phyloP scores from a whole-genome alignment of 2,797 vertebrate species.

The Sparus aurata region DNA sequence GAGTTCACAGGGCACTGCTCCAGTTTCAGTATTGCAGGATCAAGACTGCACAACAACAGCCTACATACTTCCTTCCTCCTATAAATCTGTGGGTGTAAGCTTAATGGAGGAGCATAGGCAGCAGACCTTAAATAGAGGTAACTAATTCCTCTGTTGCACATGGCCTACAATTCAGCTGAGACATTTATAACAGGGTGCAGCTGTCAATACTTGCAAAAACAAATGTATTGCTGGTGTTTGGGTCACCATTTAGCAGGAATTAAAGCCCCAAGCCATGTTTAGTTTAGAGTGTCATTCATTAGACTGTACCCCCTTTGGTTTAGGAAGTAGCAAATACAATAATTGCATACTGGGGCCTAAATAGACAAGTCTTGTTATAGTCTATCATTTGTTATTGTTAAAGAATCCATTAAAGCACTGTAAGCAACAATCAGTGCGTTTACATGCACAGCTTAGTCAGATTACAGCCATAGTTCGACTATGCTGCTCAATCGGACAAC shows the following conservation, averaged over 20 bases:
- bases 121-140: conserved; percentile 74
- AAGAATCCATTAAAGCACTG: conserved; percentile 13
- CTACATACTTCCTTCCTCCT: conserved; percentile 49
- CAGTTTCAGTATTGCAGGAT: conserved; percentile 56
- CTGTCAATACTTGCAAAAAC: conserved; percentile 69
- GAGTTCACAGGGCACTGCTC: conserved; percentile 73
- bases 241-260: conserved; percentile 57
- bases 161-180: conserved; percentile 67
- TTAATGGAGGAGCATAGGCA: conserved; percentile 63
- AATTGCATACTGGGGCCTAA: background rate
- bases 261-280: conserved; percentile 50
- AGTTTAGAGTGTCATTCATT: conserved; percentile 51
- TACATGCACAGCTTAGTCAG: no score
- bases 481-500: no score
- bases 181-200: conserved; percentile 60
- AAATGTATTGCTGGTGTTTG: conserved; percentile 63
- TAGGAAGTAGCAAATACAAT: background rate
- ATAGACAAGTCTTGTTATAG: background rate
- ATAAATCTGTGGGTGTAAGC: conserved; percentile 73
- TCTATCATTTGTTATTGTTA: conserved; percentile 16
- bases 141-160: conserved; percentile 71
- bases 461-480: no score
- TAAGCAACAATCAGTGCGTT: no score
- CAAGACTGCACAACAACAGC: conserved; percentile 51
- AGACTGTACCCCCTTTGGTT: background rate